Conservation (phyloP, 2,888 invertebrate species). For the Leptodirus hochenwartii region DNA sequence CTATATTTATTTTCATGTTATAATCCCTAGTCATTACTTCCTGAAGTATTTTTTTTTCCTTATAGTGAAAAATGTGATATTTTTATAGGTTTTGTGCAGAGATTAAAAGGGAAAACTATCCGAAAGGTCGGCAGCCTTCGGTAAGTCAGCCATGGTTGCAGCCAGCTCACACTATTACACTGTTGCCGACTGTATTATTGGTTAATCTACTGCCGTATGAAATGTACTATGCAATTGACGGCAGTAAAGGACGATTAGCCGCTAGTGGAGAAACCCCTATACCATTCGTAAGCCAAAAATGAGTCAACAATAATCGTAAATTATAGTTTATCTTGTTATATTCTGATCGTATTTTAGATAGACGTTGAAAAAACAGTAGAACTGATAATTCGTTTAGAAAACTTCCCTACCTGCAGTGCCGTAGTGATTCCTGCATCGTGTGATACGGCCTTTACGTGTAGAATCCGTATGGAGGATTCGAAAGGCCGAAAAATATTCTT, state of each 20-base stretch:
- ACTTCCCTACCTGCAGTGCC: conserved; percentile 36
- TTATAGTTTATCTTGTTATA: conserved; percentile 6
- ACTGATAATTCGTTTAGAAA: conserved; percentile 63
- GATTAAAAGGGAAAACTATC: conserved; percentile 65
- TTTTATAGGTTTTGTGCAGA: conserved; percentile 55
- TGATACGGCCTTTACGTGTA: conserved; percentile 19
- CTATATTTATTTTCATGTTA: too few relatives aligned
- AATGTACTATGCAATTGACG: conserved; percentile 40
- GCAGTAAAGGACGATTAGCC: conserved; percentile 18
- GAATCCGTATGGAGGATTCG: conserved; percentile 55
- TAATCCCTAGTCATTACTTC: too few relatives aligned
- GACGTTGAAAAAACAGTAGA: conserved; percentile 56
- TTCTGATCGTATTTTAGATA: conserved; percentile 29
- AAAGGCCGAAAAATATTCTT: conserved; percentile 56
- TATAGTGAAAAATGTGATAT: background rate
- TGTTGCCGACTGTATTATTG: conserved; percentile 69
- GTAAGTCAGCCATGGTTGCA: conserved; percentile 27
- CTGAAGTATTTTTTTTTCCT: too few relatives aligned
- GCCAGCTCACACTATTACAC: conserved; percentile 73
- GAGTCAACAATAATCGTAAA: background rate
- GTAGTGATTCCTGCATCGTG: conserved; percentile 20
- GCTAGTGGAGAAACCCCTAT: conserved; percentile 22
- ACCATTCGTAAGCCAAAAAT: conserved; percentile 21
- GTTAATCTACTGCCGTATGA: conserved; percentile 80
- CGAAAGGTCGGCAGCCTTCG: conserved; percentile 43